A percentile compares a stretch with the other conserved stretches of the same genome.
These are phyloP conservation scores for Didymodactylos carnosus DNA, from an alignment of 2,888 invertebrate species.

Conservation along the genomic window DNA sequence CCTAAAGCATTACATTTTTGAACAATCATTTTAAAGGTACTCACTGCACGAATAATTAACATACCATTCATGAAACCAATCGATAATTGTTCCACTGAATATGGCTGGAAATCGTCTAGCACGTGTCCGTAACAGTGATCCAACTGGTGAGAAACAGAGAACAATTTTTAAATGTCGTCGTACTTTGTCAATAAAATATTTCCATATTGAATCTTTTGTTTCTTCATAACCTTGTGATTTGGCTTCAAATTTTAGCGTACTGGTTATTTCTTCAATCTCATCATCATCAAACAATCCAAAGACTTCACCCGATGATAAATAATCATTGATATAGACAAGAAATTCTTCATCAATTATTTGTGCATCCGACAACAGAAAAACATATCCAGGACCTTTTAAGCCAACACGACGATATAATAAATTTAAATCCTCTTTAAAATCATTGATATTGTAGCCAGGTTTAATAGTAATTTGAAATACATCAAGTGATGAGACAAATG, in stretches of 20 bases:
- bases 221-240: slow-evolving; percentile 18
- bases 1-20: too few relatives aligned
- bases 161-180: slow-evolving; percentile 56
- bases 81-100: slow-evolving; percentile 65
- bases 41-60: too few relatives aligned
- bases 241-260: not conserved
- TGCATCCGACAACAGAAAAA: slow-evolving; percentile 65
- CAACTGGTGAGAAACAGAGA: slow-evolving; percentile 50
- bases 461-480: slow-evolving; percentile 60
- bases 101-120: slow-evolving; percentile 68
- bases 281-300: slow-evolving; percentile 65
- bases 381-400: slow-evolving; percentile 51
- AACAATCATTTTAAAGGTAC: too few relatives aligned
- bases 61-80: slow-evolving; percentile 77
- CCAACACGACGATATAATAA: slow-evolving; percentile 51
- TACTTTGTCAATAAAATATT: slow-evolving; percentile 52
- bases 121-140: slow-evolving; percentile 29
- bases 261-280: slow-evolving; percentile 47
- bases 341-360: slow-evolving; percentile 61
- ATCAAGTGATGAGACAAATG: slow-evolving; percentile 56
- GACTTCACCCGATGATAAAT: slow-evolving; percentile 66
- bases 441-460: slow-evolving; percentile 49
- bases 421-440: slow-evolving; percentile 56
- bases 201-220: slow-evolving; percentile 27
- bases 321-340: slow-evolving; percentile 66